Evolutionary conservation across 2,888 invertebrate species (phyloP), one percentile per base, ranked within the genome.

Genomic region (Malthinus seriepunctatus): DNA sequence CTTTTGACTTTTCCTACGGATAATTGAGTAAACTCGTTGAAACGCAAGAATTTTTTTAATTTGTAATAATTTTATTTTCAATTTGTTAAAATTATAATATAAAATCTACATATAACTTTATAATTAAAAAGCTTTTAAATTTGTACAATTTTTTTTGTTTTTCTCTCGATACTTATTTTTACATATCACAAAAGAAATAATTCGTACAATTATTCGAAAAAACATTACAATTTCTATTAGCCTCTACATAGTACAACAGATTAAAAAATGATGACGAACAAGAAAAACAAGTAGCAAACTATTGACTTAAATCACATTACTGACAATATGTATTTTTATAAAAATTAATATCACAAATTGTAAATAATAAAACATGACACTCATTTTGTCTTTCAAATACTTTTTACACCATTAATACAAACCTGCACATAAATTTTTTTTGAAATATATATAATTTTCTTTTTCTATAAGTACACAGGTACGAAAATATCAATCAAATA

Each of bases 401-500:
- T 23, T 57, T 52, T 35, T 39, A 52, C 45, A 53, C 5, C 23
- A 23, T 23, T 37, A 53, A 47, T 45, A 53, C 46, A 32, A 51
- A 53, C 53, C 35, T 31, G 32, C 32, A 39, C 47, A 47, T 37
- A 45, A 32, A 46, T 37, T 45, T 23, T 31, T 39, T 51, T 12
- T 52, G 37, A 45, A 34, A 51, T 46, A 46, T 32, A 47, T 35
- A 53, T 53, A 49, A 48, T 48, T 47, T 48, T 37, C n/a, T n/a
- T 45, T 57, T 47, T 49, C 49, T 53, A 50, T 55, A 56, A 60
- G 56, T 56, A 51, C 55, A 45, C 60, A 60, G 60, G 60, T 60
- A 60, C 60, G 44, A 60, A 59, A 60, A 55, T 50, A 55, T 60
- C 60, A 60, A 47, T 52, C 47, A 57, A n/a, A n/a, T n/a, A 52